Evolutionary conservation across 2,888 invertebrate genomes (phyloP), one percentile per base, ranked within the genome.

Genomic region (Metacarcinus magister): DNA sequence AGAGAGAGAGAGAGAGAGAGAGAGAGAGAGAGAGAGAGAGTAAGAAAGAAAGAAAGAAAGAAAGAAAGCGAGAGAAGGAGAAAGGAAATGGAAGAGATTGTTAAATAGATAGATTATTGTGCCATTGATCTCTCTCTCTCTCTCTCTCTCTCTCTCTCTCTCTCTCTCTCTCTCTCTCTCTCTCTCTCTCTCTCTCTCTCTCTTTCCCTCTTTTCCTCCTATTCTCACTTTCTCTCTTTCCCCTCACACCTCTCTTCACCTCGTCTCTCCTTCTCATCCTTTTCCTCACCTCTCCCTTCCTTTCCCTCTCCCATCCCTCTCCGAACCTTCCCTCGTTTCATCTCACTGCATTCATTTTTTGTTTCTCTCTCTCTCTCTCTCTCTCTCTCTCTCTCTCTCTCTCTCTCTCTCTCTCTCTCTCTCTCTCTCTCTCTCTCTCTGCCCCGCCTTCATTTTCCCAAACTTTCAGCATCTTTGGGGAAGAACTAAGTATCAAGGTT

Each of bases 331-430:
- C 23, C 87, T 8, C n/a, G 8, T 8, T 32, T n/a, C 87, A 87
- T n/a, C n/a, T n/a, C n/a, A 23, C 7, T 32, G 28, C 87, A 23
- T 32, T 89, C 89, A 13, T 19, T 39, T 43, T 19, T 43, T 19
- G 39, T 90, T 43, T 39, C 90, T 39, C 90, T 90, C 19, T 90
- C 28, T 90, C 90, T 90, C 90, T 39, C 90, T 90, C 90, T 39
- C 43, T 90, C 43, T 39, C 90, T 28, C 28, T 90, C 90, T 39
- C 90, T 43, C 90, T 39, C 90, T 39, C 90, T 39, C 39, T 39
- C 90, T 90, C 90, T 43, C 90, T 90, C 90, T 19, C 32, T 39
- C 90, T 43, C 19, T 90, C 90, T 23, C 43, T 90, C 90, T 90
- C 43, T 39, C 90, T 90, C 90, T 90, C 28, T 28, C 43, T 7